Evolutionary conservation across 2,113 vertebrate genomes (phyloP).

Genomic region (Aphelocoma coerulescens): DNA sequence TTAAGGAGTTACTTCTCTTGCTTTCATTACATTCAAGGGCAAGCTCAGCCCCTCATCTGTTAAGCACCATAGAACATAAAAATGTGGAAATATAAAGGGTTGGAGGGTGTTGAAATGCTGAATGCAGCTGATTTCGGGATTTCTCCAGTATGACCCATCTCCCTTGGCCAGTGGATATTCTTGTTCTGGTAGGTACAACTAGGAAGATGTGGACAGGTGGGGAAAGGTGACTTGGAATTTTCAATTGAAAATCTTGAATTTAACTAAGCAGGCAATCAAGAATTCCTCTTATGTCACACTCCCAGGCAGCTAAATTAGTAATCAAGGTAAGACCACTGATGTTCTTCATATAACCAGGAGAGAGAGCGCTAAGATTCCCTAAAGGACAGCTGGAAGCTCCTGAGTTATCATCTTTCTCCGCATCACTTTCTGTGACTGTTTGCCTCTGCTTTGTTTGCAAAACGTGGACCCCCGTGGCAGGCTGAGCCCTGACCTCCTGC

Average conservation of each 20-base stretch:
- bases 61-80: not conserved
- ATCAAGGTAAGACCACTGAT: not conserved
- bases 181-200: not conserved
- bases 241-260: not conserved
- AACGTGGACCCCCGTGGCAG: accelerated
- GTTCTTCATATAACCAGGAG: not conserved
- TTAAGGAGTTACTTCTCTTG: not conserved
- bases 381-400: not conserved
- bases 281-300: not conserved
- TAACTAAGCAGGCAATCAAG: not conserved
- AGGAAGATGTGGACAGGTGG: not conserved
- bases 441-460: not conserved
- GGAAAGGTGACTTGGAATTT: not conserved
- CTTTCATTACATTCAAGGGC: not conserved
- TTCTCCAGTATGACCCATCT: not conserved
- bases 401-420: not conserved
- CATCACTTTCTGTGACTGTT: not conserved
- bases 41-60: accelerated
- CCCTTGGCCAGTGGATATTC: not conserved
- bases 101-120: not conserved
- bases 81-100: not conserved
- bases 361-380: not conserved
- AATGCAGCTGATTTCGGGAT: not conserved
- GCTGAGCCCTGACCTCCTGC: not conserved
- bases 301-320: not conserved